phyloP scores from a whole-genome alignment of 2,888 invertebrate genomes.

The Stegophylla sp. region DNA sequence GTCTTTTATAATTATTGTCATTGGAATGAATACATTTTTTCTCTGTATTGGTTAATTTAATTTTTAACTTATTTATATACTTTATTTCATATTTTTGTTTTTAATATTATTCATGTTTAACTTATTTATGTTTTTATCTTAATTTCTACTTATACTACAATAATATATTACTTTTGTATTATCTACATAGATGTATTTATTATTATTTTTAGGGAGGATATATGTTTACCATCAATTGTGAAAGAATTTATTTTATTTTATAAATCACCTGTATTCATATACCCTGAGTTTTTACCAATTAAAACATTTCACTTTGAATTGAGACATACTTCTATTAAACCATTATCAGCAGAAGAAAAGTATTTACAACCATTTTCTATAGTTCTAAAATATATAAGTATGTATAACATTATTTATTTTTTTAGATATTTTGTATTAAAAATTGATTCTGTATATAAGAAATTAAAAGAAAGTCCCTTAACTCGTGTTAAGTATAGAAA shows the following conservation, averaged over 20 bases:
- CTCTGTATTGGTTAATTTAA: too few species aligned
- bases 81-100: too few species aligned
- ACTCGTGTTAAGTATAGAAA: constrained; percentile 2
- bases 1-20: too few species aligned
- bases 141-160: too few species aligned
- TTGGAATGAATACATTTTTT: too few species aligned
- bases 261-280: constrained; percentile 27
- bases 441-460: constrained; percentile 28
- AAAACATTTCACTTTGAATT: not conserved
- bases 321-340: not conserved
- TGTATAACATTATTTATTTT: not conserved
- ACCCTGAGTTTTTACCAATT: constrained; percentile 27
- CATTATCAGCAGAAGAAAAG: constrained; percentile 42
- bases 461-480: not conserved
- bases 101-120: too few species aligned
- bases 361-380: not conserved
- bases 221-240: not conserved
- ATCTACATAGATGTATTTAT: too few species aligned
- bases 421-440: constrained; percentile 26
- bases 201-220: not conserved
- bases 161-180: too few species aligned
- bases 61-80: too few species aligned
- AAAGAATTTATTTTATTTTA: constrained; percentile 34
- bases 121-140: too few species aligned
- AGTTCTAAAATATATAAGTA: too few species aligned